Conservation (phyloP, 2,888 invertebrate genomes). For the Caenorhabditis sulstoni region DNA sequence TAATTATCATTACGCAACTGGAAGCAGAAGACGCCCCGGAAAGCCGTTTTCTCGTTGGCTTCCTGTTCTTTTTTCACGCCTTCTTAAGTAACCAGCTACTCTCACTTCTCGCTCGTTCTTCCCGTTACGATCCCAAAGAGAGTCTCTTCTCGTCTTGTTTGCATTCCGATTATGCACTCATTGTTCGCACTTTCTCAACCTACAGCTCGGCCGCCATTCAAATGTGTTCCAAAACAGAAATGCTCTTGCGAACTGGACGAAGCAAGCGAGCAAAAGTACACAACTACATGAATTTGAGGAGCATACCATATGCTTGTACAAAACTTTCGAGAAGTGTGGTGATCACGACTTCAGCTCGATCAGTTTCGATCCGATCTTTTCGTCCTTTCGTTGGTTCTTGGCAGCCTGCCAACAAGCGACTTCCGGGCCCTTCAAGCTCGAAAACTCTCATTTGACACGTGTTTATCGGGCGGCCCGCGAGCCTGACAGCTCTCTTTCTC, state of each 20-base stretch:
- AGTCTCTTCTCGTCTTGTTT: slow-evolving; percentile 28
- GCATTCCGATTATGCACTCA: slow-evolving; percentile 46
- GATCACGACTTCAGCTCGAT: too few species aligned
- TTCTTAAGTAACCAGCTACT: slow-evolving; percentile 4
- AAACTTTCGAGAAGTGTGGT: too few species aligned
- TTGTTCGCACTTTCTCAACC: slow-evolving; percentile 48
- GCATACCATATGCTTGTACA: too few species aligned
- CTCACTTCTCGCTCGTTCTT: not conserved
- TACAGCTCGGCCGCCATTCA: not conserved
- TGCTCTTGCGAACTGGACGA: too few species aligned
- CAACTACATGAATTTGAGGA: too few species aligned
- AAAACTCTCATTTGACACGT: slow-evolving; percentile 3
- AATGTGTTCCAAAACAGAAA: not conserved
- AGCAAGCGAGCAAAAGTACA: too few species aligned
- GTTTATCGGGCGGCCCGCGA: slow-evolving; percentile 10
- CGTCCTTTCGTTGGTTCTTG: too few species aligned
- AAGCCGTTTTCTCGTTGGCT: not conserved
- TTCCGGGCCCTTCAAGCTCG: slow-evolving; percentile 1
- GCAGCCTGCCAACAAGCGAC: too few species aligned
- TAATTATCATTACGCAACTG: slow-evolving; percentile 51
- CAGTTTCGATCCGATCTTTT: too few species aligned
- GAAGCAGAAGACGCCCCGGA: slow-evolving; percentile 8
- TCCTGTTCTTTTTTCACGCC: not conserved
- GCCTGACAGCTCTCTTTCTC: slow-evolving; percentile 5
- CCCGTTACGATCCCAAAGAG: slow-evolving; percentile 12